These are phyloP conservation scores for Sipha flava DNA, from an alignment of 1,140 invertebrate genomes.

Conservation along the genomic window DNA sequence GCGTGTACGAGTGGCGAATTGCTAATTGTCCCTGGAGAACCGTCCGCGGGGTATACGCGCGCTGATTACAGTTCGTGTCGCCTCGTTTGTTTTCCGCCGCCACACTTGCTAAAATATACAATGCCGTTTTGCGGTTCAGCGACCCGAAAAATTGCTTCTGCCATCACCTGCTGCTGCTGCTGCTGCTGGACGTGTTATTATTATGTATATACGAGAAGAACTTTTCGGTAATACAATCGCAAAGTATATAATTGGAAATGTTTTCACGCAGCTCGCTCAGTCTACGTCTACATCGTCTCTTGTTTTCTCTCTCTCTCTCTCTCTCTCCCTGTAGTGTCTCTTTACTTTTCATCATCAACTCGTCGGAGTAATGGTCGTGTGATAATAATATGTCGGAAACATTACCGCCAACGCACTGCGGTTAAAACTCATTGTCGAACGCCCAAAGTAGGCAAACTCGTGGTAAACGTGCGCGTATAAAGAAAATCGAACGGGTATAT, in stretches of 20 bases:
- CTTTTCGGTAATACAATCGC: slow-evolving; percentile 17
- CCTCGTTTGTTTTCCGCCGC: not conserved
- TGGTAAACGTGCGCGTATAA: no score
- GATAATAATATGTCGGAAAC: not conserved
- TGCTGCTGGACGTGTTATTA: not conserved
- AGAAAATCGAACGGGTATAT: no score
- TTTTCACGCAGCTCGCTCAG: no score
- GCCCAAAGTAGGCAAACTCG: no score
- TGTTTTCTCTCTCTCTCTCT: no score
- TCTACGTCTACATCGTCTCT: no score
- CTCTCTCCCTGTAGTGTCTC: no score
- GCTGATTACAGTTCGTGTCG: slow-evolving; percentile 21
- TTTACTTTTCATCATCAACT: no score
- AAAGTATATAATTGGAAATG: slow-evolving; percentile 32
- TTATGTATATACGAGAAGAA: not conserved
- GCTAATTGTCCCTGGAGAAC: slow-evolving; percentile 21
- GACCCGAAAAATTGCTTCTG: slow-evolving; percentile 30
- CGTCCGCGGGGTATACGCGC: not conserved
- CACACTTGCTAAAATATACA: slow-evolving; percentile 14
- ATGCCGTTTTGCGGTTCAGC: slow-evolving; percentile 30
- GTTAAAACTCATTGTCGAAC: no score
- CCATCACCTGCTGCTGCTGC: slow-evolving; percentile 5
- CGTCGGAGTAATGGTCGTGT: no score
- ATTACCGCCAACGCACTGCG: no score
- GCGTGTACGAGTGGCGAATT: not conserved